Evolutionary conservation across 1,140 invertebrate species (phyloP), one percentile per base, ranked within the genome.

Genomic region (Drosophila nannoptera): DNA sequence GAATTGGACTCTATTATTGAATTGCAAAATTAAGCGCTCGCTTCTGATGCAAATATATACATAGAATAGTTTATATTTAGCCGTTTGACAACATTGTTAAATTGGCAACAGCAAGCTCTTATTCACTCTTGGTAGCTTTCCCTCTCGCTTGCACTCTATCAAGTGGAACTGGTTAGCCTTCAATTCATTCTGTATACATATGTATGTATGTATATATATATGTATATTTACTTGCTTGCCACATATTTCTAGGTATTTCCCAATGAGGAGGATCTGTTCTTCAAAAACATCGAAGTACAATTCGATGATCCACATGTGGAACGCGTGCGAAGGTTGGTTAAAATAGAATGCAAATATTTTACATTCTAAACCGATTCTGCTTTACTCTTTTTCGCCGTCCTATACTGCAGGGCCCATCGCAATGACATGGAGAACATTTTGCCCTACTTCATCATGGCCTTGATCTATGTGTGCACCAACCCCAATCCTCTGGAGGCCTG

Each of bases 391-490:
- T 40, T 16, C 7, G 61, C 43, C 32, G 5, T 66, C 29, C 11
- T 6, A 22, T 33, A 16, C 11, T 8, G 14, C 74, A 93, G 93
- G 73, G 92, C 92, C 14, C 94, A 95, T 87, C 88, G 91, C 62
- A 95, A 94, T 74, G 94, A 95, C 71, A 80, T 95, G 68, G 94
- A 95, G 78, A 95, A 94, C 69, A 91, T 94, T 50, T 77, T 93
- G 12, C 90, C 92, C 0, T 95, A 94, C 89, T 90, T 93, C 7
- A 81, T 92, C 2, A 90, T 93, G 58, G 92, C 91, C 4, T 88
- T 91, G 12, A 64, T 94, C 0, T 95, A 93, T 80, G 82, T 94
- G 29, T 77, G 78, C 52, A 94, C 92, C 2, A 89, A 90, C 65
- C 94, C 94, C 8, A 81, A 83, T 35, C 36, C 80, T 4, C 77